Base-by-base conservation (phyloP, 2,797 vertebrate species). In the Amblyraja radiata region DNA sequence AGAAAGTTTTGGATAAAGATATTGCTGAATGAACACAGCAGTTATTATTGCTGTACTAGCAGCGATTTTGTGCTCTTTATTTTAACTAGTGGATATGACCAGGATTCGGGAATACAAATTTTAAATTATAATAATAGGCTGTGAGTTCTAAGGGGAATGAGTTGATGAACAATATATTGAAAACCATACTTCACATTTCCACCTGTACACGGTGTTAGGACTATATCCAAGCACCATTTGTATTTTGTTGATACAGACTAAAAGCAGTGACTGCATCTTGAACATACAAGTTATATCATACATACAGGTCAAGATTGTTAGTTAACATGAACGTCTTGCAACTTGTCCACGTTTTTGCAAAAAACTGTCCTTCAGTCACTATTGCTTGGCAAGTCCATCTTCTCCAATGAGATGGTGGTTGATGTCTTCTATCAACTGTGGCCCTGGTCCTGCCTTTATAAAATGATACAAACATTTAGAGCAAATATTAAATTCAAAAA, bases 371-470 rank as follows among this genome's bases (percentile, higher is more conserved):
- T 36, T 98, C 95, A 98, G 63, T 93, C 18, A 0, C n/a, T 94
- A 92, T 77, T 93, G 93, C 93, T 95, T 96, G 0, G 97, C 98
- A 90, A 97, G 94, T 63, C 98, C 98, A 0, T 98, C 97, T 0
- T 95, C 78, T 93, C 96, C 97, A 94, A 99, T 96, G 58, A 99
- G 96, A 94, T 99, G 97, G 93, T 95, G 95, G 6, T 93, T 92
- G 61, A 95, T 94, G 93, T 98, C 96, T 0, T 97, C 95, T 93
- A 98, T 94, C 36, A 96, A 93, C 93, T 95, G 94, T 32, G 98
- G 99, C 9, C 99, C 98, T 0, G 98, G 98, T 88, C 98, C 99
- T 0, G 96, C 97, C 99, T 99, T 94, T 0, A 39, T 54, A 76
- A 92, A 71, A 76, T 54, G 58, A 76, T 23, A 21, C 39, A 74